Evolutionary conservation across 2,888 invertebrate species (phyloP).

Genomic region (Unio delphinus): DNA sequence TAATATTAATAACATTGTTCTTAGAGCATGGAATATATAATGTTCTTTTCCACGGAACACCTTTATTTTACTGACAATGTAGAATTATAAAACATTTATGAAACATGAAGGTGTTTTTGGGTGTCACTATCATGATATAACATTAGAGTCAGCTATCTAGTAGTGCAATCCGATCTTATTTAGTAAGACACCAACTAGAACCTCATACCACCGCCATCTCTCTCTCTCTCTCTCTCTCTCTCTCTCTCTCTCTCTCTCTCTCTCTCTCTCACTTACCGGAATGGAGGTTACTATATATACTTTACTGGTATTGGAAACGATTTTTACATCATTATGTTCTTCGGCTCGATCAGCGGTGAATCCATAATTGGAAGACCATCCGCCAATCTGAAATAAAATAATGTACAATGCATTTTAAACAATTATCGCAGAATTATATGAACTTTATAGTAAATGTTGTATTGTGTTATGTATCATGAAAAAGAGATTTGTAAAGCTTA

Average conservation of each 20-base stretch:
- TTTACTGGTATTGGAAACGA: conserved; percentile 11
- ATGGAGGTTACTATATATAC: conserved; percentile 51
- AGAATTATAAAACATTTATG: no score
- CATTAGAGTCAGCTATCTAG: no score
- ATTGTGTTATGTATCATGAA: not conserved
- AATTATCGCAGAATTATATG: not conserved
- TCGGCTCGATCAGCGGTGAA: conserved; percentile 23
- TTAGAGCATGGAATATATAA: no score
- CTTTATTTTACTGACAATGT: no score
- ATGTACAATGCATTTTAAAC: not conserved
- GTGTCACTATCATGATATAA: no score
- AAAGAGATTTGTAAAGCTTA: not conserved
- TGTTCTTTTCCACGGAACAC: no score
- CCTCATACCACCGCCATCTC: no score
- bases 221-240: no score
- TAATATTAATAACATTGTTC: no score
- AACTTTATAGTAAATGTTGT: not conserved
- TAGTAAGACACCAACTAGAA: no score
- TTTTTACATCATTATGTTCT: conserved; percentile 1
- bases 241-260: not conserved
- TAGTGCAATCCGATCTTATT: no score
- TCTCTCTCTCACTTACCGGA: conserved; percentile 31
- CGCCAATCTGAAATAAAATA: conserved; percentile 38
- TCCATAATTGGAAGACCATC: conserved; percentile 34
- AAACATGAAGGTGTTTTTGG: no score